Conservation (phyloP, 2,888 invertebrate genomes). For the Gisinianus flammeolus region DNA sequence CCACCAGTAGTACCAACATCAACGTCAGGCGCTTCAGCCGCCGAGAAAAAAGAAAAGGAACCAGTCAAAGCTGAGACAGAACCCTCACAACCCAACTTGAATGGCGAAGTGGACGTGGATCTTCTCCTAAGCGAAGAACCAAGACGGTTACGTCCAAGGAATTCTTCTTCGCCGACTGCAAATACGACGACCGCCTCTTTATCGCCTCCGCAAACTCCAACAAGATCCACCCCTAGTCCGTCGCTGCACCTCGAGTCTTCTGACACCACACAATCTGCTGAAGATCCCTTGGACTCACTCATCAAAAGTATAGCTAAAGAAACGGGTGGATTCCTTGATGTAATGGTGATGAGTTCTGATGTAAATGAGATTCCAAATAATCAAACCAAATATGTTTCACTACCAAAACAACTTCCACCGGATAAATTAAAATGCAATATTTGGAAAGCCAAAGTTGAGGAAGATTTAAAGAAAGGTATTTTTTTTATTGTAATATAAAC, state of each 20-base stretch:
- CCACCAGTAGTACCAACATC: slow-evolving; percentile 50
- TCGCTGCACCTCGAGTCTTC: slow-evolving; percentile 47
- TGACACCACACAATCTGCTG: slow-evolving; percentile 59
- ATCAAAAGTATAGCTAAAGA: slow-evolving; percentile 79
- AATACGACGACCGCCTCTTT: slow-evolving; percentile 41
- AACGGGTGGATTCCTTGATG: slow-evolving; percentile 56
- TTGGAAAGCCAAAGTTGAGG: slow-evolving; percentile 79
- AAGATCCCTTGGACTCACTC: slow-evolving; percentile 73
- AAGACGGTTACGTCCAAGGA: slow-evolving; percentile 47
- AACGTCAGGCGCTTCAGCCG: slow-evolving; percentile 59
- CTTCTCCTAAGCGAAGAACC: slow-evolving; percentile 50
- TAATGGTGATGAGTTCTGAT: slow-evolving; percentile 41
- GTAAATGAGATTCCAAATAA: slow-evolving; percentile 63
- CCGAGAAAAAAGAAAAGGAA: slow-evolving; percentile 62
- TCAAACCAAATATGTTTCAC: slow-evolving; percentile 61
- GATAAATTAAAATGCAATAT: slow-evolving; percentile 94
- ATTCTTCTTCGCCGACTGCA: slow-evolving; percentile 38
- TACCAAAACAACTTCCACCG: slow-evolving; percentile 74
- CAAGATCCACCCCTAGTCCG: slow-evolving; percentile 57
- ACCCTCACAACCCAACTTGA: slow-evolving; percentile 15
- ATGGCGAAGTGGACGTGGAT: slow-evolving; percentile 46
- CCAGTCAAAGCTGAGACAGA: slow-evolving; percentile 56
- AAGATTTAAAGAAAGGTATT: slow-evolving; percentile 66
- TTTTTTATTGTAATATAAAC: not conserved
- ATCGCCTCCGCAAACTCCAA: slow-evolving; percentile 57